Conservation (phyloP, 1,140 invertebrate genomes). For the Eumeta japonica region DNA sequence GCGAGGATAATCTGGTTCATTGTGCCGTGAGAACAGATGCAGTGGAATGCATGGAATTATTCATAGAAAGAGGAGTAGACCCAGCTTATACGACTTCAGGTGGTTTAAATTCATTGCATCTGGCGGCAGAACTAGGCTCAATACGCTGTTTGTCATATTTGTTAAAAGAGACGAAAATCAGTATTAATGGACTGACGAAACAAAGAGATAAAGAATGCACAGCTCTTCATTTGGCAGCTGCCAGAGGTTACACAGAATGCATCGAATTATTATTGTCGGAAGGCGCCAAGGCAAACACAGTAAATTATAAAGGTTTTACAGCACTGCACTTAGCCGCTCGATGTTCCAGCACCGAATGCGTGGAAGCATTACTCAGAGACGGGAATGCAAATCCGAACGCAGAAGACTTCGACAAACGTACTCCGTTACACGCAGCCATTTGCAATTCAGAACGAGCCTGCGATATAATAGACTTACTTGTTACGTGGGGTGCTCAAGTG, state of each 20-base stretch:
- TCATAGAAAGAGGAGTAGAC: slow-evolving; percentile 55
- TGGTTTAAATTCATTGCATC: slow-evolving; percentile 62
- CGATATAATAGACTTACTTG: slow-evolving; percentile 58
- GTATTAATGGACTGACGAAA: slow-evolving; percentile 38
- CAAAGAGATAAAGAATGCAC: slow-evolving; percentile 61
- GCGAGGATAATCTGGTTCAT: slow-evolving; percentile 60
- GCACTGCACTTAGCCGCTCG: slow-evolving; percentile 63
- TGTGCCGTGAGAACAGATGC: slow-evolving; percentile 59
- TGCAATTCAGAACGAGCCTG: slow-evolving; percentile 52
- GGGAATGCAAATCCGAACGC: slow-evolving; percentile 59
- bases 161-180: slow-evolving; percentile 54
- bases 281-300: slow-evolving; percentile 59
- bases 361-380: slow-evolving; percentile 56
- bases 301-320: slow-evolving; percentile 60
- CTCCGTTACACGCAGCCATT: slow-evolving; percentile 63
- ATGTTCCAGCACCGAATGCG: slow-evolving; percentile 57
- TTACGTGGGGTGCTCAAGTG: slow-evolving; percentile 56
- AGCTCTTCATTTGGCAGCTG: slow-evolving; percentile 66
- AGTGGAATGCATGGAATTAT: slow-evolving; percentile 58
- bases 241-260: slow-evolving; percentile 63
- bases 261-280: slow-evolving; percentile 61
- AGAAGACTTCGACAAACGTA: slow-evolving; percentile 59
- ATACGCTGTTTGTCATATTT: slow-evolving; percentile 54
- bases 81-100: slow-evolving; percentile 55
- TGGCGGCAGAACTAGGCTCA: slow-evolving; percentile 61